Evolutionary conservation across 2,888 invertebrate genomes (phyloP), one percentile per base, ranked within the genome.

Genomic region (Hirtodrosophila histrioides): DNA sequence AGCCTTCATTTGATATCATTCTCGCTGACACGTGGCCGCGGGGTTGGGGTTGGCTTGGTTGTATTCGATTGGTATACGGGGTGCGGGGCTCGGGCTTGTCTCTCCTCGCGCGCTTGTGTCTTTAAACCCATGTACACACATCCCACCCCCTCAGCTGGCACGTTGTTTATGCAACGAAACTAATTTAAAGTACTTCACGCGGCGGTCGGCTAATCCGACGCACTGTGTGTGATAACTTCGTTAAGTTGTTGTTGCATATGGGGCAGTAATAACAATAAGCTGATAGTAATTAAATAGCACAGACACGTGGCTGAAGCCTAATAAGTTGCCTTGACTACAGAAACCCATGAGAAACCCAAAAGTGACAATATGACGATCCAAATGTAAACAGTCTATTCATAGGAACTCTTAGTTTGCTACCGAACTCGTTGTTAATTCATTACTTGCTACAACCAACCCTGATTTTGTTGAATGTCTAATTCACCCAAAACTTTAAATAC

Each of bases 181-280:
- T 86, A 83, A 83, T 83, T 86, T 86, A 86, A 86, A 83, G 81
- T 75, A 81, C 82, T 83, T 83, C 70, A 86, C 86, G 86, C 86
- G 80, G 67, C 73, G 86, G 73, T 71, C 77, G 73, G 45, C 70
- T 86, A 76, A 86, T 86, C 81, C 82, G 64, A 50, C 56, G 57
- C 56, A 72, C 75, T 71, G 48, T 68, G 68, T 78, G 68, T 70
- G 84, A 86, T 86, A 82, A 84, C 72, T 86, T 77, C 54, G 84
- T 86, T 73, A 84, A 80, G 77, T 83, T 82, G 71, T 83, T 83
- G 79, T 64, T 80, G 74, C 70, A 68, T 67, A 61, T 44, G 54
- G 71, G 58, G 29, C 51, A 64, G 78, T 75, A 83, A 86, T 80
- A 82, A 86, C 84, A 86, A 82, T 82, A 80, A 80, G 77, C 73